These are phyloP conservation scores for Acrossocheilus fasciatus DNA, from an alignment of 2,797 vertebrate genomes.

Conservation along the genomic window DNA sequence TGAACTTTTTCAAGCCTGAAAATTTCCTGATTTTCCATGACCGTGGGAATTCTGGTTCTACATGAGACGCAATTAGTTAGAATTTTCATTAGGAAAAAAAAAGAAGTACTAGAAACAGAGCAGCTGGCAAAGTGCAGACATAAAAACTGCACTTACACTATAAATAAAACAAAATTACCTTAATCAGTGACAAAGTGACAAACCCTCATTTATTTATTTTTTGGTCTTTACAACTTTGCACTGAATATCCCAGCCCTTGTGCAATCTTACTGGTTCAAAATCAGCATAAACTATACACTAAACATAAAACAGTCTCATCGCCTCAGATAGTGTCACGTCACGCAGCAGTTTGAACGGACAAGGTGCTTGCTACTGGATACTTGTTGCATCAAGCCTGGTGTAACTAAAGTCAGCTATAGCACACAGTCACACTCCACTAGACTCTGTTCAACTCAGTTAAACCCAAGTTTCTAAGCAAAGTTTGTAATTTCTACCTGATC, in stretches of 20 bases:
- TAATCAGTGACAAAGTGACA: not conserved
- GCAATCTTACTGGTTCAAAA: not conserved
- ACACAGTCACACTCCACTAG: constrained; percentile 1
- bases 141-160: not conserved
- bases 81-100: not conserved
- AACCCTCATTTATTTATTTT: not conserved
- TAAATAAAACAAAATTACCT: not conserved
- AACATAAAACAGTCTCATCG: not conserved
- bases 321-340: not conserved
- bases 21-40: not conserved
- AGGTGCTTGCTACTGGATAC: not conserved
- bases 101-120: not conserved
- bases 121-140: not conserved
- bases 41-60: not conserved
- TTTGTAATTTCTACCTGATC: constrained; percentile 54
- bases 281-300: not conserved
- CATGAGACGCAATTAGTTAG: not conserved
- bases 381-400: constrained; percentile 16
- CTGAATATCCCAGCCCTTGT: not conserved
- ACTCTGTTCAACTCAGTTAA: constrained; percentile 41
- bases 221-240: not conserved
- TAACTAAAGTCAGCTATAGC: not conserved
- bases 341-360: not conserved
- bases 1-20: not conserved
- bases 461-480: constrained; percentile 41